Conservation (phyloP, 2,888 invertebrate species). For the Girardia tigrina region DNA sequence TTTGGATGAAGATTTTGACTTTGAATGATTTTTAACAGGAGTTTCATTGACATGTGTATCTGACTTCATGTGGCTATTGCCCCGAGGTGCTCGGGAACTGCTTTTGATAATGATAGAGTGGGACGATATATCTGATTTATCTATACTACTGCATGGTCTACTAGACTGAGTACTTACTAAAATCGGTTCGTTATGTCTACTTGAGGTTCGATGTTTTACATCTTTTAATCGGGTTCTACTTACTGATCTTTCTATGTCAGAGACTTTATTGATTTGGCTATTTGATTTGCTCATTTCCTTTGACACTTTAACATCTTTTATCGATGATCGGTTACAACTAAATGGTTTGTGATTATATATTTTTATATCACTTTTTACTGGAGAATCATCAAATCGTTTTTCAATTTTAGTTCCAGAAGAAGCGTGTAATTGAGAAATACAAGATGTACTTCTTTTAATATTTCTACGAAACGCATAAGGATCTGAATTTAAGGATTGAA, state of each 20-base stretch:
- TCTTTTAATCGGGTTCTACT: not conserved
- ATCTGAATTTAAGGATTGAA: not conserved
- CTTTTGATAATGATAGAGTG: too few species aligned
- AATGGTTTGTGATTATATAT: not conserved
- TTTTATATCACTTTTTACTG: not conserved
- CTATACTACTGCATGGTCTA: not conserved
- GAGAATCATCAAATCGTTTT: not conserved
- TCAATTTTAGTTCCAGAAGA: not conserved
- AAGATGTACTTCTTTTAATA: not conserved
- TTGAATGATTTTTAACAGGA: not conserved
- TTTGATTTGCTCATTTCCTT: not conserved
- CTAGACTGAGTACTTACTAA: not conserved
- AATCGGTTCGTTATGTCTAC: not conserved
- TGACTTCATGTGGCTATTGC: not conserved
- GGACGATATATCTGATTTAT: not conserved
- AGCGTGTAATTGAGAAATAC: not conserved
- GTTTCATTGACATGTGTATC: not conserved
- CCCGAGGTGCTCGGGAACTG: not conserved
- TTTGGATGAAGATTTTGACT: not conserved
- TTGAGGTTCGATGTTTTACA: not conserved
- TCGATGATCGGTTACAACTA: not conserved
- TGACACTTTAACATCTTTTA: not conserved
- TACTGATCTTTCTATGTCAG: not conserved
- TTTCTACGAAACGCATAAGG: not conserved
- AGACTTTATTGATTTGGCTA: not conserved